Conservation (phyloP, 2,113 vertebrate species). For the Ophiodon elongatus region DNA sequence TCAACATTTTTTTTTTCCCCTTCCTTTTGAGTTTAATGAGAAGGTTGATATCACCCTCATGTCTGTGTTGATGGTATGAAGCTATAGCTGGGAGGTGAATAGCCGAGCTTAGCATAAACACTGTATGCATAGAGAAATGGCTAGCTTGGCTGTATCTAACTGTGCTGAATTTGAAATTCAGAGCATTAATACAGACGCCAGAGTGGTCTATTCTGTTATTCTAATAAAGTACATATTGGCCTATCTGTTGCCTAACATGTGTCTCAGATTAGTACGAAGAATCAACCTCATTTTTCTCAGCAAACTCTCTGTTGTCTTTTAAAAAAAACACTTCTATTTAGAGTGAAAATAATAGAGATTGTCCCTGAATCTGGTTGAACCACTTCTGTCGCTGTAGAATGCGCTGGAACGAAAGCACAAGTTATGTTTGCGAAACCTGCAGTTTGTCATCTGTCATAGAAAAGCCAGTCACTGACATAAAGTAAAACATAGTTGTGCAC, state of each 20-base stretch:
- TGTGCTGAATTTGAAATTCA: neutral
- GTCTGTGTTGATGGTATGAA: neutral
- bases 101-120: neutral
- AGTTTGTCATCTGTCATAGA: neutral
- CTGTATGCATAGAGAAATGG: neutral
- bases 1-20: neutral
- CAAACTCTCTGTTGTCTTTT: neutral
- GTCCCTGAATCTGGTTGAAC: constrained; percentile 38
- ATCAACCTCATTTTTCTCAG: neutral
- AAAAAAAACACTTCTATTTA: constrained; percentile 4
- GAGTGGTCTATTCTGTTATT: neutral
- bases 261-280: neutral
- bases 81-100: neutral
- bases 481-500: neutral
- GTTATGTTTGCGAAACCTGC: neutral
- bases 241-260: neutral
- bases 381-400: constrained; percentile 28
- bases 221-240: neutral
- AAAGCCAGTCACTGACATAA: neutral
- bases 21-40: neutral
- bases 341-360: neutral
- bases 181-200: neutral
- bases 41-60: no score
- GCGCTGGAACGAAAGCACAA: neutral
- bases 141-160: neutral